phyloP scores from a whole-genome alignment of 2,113 vertebrate genomes.

The Pteronura brasiliensis region DNA sequence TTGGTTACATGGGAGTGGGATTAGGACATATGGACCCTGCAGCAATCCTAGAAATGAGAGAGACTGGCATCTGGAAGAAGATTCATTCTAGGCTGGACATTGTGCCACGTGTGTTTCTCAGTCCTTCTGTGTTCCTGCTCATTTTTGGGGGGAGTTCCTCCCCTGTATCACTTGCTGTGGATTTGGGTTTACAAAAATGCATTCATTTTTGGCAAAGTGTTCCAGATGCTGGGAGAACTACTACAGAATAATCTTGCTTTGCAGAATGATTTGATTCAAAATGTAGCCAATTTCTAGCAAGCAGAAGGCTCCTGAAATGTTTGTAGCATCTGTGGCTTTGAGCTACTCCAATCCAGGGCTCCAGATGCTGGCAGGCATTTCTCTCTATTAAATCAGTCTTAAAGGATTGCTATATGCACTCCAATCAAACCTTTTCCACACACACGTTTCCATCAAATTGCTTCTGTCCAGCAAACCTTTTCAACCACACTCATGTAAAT shows the following conservation, averaged over 20 bases:
- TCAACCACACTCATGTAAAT: constrained; percentile 55
- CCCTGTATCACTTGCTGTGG: background rate
- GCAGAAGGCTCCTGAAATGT: constrained; percentile 36
- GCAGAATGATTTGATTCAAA: constrained; percentile 43
- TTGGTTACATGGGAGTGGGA: background rate
- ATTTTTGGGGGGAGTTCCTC: background rate
- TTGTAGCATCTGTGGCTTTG: constrained; percentile 9
- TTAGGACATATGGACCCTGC: background rate
- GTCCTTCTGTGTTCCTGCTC: background rate
- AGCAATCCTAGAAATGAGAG: background rate
- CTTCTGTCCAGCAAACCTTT: constrained; percentile 48
- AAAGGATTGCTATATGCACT: constrained; percentile 44
- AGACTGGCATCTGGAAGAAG: background rate
- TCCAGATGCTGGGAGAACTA: background rate
- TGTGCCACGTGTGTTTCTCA: background rate
- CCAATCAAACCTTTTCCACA: constrained; percentile 22
- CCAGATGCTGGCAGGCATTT: constrained; percentile 43
- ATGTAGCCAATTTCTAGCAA: constrained; percentile 3
- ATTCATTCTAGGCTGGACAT: background rate
- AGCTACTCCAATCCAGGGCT: background rate
- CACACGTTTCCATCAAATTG: constrained; percentile 5
- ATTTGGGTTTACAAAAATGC: constrained; percentile 23
- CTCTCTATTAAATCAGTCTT: constrained; percentile 50
- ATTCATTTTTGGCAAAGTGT: constrained; percentile 41
- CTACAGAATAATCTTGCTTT: background rate